Evolutionary conservation across 2,113 vertebrate species (phyloP).

Genomic region (Hippocampus mohnikei): DNA sequence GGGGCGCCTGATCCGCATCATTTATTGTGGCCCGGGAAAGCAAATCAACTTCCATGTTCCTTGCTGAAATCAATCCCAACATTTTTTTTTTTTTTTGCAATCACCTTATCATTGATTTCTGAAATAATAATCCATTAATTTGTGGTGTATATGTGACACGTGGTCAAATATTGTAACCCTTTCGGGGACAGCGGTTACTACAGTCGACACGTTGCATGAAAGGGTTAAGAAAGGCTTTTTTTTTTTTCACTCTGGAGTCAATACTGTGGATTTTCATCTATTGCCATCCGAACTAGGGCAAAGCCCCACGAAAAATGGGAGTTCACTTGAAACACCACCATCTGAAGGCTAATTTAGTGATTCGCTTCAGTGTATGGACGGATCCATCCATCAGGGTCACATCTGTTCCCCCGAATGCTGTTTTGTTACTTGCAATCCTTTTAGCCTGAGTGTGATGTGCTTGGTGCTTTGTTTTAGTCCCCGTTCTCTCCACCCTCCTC

Average conservation of each 20-base stretch:
- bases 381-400: not conserved
- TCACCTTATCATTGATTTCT: too few relatives aligned
- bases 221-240: not conserved
- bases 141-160: too few relatives aligned
- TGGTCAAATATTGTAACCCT: too few relatives aligned
- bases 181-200: too few relatives aligned
- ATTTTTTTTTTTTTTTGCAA: too few relatives aligned
- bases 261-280: not conserved
- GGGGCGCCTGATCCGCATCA: too few relatives aligned
- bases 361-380: not conserved
- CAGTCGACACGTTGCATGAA: too few relatives aligned
- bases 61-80: too few relatives aligned
- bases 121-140: too few relatives aligned
- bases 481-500: not conserved
- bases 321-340: not conserved
- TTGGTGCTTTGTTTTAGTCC: not conserved
- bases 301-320: not conserved
- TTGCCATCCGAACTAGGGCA: not conserved
- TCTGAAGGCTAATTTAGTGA: constrained; percentile 1
- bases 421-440: constrained; percentile 7
- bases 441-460: constrained; percentile 4
- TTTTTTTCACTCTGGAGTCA: not conserved
- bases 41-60: too few relatives aligned
- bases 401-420: not conserved
- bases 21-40: too few relatives aligned